phyloP scores from a whole-genome alignment of 2,888 invertebrate species.

The Calameuta filiformis region DNA sequence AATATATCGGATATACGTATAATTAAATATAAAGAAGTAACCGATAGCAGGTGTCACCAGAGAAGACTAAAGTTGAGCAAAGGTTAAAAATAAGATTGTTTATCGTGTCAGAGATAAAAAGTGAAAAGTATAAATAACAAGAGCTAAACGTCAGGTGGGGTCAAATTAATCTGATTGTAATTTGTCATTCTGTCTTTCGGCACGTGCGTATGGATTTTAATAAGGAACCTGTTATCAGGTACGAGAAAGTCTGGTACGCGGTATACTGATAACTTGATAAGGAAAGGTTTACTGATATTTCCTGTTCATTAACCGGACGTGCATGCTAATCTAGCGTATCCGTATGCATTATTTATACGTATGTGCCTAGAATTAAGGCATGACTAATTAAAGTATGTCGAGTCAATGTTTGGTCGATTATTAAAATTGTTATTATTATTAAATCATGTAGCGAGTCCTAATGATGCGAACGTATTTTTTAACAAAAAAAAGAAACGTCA shows the following conservation, averaged over 20 bases:
- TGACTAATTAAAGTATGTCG: background rate
- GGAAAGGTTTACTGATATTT: background rate
- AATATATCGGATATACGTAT: background rate
- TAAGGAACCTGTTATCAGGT: background rate
- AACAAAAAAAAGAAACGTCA: background rate
- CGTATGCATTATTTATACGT: slow-evolving; percentile 4
- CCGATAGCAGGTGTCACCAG: background rate
- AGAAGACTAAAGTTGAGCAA: background rate
- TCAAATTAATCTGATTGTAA: background rate
- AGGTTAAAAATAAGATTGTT: background rate
- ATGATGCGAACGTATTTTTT: background rate
- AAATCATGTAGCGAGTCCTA: background rate
- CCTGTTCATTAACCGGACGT: background rate
- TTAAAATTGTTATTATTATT: background rate
- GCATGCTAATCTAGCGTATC: background rate
- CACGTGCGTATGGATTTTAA: background rate
- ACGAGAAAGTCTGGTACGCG: background rate
- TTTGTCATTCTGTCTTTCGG: background rate
- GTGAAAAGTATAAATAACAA: background rate
- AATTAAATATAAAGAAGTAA: background rate
- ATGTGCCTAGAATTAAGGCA: slow-evolving; percentile 3
- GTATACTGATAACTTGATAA: background rate
- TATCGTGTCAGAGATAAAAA: background rate
- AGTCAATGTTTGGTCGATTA: background rate
- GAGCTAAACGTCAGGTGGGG: background rate